Evolutionary conservation across 1,140 invertebrate species (phyloP), one percentile per base, ranked within the genome.

Genomic region (Scylla paramamosain): DNA sequence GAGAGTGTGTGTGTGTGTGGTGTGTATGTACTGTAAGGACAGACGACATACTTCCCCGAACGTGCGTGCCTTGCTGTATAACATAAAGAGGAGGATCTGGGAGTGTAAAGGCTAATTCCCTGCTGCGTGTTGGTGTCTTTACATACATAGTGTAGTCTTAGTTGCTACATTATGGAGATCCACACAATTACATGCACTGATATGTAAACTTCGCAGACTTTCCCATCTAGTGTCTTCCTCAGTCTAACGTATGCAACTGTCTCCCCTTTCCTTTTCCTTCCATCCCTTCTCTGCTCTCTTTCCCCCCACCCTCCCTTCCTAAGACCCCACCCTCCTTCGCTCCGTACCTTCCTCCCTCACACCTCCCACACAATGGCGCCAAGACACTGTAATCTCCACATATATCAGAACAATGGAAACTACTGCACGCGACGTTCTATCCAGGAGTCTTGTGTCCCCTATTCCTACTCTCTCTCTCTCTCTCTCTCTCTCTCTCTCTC

Each of bases 381-480:
- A 29, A n/a, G 83, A n/a, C 52, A 48, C 16, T 45, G 4, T 82
- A 25, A 29, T 52, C 39, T 94, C 52, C 45, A 25, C 87, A 59
- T 28, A 82, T 45, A 8, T 59, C n/a, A 31, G 16, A 77, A 77
- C 67, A 77, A 77, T 77, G 67, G 67, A n/a, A 77, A 77, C 67
- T 77, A 77, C 67, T n/a, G 67, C 67, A 77, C 67, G 67, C 67
- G 67, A 77, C n/a, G 25, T 0, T 48, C 48, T 20, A 25, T 77
- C 67, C 67, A 77, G 6, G 16, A 16, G 32, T 77, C 77, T n/a
- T 32, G 25, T 82, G 32, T 77, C 77, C 45, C 59, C 28, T 46
- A 20, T 82, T 46, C 16, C 77, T 92, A n/a, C 77, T 92, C 52
- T 77, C 77, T 67, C 91, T 39, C 29, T 92, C 91, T 82, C 59